Evolutionary conservation across 2,888 invertebrate species (phyloP).

Genomic region (Blastobasis adustella): DNA sequence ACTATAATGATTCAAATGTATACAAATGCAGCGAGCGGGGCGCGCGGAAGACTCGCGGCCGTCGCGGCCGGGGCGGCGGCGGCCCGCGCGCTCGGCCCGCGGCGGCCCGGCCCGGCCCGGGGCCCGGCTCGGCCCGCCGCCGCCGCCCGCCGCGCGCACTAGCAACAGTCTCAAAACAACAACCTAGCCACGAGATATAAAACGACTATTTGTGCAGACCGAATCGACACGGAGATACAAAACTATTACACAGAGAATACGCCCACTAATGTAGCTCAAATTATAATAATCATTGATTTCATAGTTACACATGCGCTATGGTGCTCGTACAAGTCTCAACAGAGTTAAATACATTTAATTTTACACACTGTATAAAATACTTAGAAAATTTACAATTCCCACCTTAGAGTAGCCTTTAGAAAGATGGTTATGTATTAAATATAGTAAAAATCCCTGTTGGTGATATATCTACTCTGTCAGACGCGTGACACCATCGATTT

Average conservation of each 20-base stretch:
- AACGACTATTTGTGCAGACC: slow-evolving; percentile 55
- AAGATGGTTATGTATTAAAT: slow-evolving; percentile 23
- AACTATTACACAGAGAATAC: slow-evolving; percentile 34
- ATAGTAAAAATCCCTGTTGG: slow-evolving; percentile 20
- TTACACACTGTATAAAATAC: slow-evolving; percentile 71
- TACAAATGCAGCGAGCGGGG: slow-evolving; percentile 38
- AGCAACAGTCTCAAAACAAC: slow-evolving; percentile 34
- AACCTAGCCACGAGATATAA: slow-evolving; percentile 39
- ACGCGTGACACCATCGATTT: slow-evolving; percentile 3
- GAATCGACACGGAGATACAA: slow-evolving; percentile 27
- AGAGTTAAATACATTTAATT: slow-evolving; percentile 55
- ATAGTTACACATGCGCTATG: slow-evolving; percentile 32
- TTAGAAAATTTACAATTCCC: slow-evolving; percentile 72
- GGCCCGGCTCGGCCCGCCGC: slow-evolving; percentile 4
- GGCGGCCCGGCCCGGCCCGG: slow-evolving; percentile 4
- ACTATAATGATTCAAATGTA: slow-evolving; percentile 57
- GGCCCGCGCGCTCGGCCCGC: slow-evolving; percentile 4
- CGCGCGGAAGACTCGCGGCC: slow-evolving; percentile 36
- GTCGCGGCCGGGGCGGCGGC: not conserved
- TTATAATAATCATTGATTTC: slow-evolving; percentile 20
- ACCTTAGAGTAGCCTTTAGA: slow-evolving; percentile 48
- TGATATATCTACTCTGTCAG: slow-evolving; percentile 7
- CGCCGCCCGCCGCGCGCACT: slow-evolving; percentile 10
- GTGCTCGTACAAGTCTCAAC: slow-evolving; percentile 42
- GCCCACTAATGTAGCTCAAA: slow-evolving; percentile 32